A percentile compares a stretch with the other conserved stretches of the same genome.
Conservation (phyloP, 1,140 invertebrate species). For the Hylyphantes graminicola region DNA sequence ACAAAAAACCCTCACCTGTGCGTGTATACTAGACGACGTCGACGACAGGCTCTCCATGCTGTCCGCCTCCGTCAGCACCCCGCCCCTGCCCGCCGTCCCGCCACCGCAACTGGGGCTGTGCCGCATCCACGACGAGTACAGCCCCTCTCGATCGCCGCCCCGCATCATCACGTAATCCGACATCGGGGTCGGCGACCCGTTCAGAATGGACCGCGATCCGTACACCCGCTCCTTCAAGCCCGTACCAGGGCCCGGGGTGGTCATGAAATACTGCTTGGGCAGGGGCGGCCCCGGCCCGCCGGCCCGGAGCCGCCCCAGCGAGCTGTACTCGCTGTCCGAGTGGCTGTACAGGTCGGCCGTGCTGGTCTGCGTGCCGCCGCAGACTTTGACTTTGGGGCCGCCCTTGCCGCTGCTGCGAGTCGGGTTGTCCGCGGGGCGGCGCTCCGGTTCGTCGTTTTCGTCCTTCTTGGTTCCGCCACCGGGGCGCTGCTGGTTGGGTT, state of each 20-base stretch:
- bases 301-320: slow-evolving; percentile 44
- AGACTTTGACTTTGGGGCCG: slow-evolving; percentile 77
- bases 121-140: slow-evolving; percentile 71
- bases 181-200: slow-evolving; percentile 37
- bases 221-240: slow-evolving; percentile 64
- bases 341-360: slow-evolving; percentile 50
- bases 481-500: slow-evolving; percentile 2
- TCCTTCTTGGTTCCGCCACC: neutral
- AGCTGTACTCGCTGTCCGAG: slow-evolving; percentile 60
- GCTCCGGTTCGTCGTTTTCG: slow-evolving; percentile 40
- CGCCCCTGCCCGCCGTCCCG: slow-evolving; percentile 63
- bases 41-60: slow-evolving; percentile 77
- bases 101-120: slow-evolving; percentile 74
- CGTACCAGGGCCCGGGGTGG: slow-evolving; percentile 50
- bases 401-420: neutral
- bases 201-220: slow-evolving; percentile 63
- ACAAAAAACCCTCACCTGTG: slow-evolving; percentile 63
- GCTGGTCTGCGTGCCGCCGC: slow-evolving; percentile 88
- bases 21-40: slow-evolving; percentile 71
- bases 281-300: neutral
- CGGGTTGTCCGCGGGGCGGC: slow-evolving; percentile 37
- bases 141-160: slow-evolving; percentile 20
- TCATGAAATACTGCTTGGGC: slow-evolving; percentile 53
- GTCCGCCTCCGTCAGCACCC: slow-evolving; percentile 76
- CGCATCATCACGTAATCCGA: slow-evolving; percentile 52